phyloP scores from a whole-genome alignment of 2,113 vertebrate species.

The Gorsachius goisagi region DNA sequence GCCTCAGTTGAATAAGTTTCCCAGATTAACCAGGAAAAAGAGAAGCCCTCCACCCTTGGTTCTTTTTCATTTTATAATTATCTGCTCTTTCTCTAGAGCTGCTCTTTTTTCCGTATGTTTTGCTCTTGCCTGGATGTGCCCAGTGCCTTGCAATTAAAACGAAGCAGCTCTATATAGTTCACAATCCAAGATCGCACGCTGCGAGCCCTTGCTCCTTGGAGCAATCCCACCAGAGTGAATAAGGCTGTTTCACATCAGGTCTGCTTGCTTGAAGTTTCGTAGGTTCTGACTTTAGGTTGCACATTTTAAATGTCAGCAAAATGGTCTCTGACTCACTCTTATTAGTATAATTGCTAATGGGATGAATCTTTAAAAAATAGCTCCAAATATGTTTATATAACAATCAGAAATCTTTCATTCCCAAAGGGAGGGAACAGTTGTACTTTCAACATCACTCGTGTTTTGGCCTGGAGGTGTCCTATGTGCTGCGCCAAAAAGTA shows the following conservation, averaged over 20 bases:
- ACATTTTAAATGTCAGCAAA: constrained; percentile 9
- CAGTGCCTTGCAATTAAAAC: constrained; percentile 41
- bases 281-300: neutral
- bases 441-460: constrained; percentile 1
- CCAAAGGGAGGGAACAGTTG: neutral
- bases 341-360: neutral
- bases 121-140: constrained; percentile 15
- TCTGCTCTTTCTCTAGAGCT: neutral
- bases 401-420: constrained; percentile 23
- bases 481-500: neutral
- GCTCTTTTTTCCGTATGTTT: constrained; percentile 8
- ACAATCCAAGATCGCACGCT: neutral
- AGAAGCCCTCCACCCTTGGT: neutral
- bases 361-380: neutral
- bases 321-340: neutral
- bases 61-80: constrained; percentile 50
- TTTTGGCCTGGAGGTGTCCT: constrained; percentile 36
- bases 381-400: constrained; percentile 17
- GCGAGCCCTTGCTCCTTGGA: constrained; percentile 21
- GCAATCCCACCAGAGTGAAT: neutral
- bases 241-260: neutral
- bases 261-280: neutral
- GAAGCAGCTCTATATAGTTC: neutral
- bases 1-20: constrained; percentile 6
- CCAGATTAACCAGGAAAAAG: neutral